Evolutionary conservation across 2,113 vertebrate genomes (phyloP).

Genomic region (Loxodonta africana): DNA sequence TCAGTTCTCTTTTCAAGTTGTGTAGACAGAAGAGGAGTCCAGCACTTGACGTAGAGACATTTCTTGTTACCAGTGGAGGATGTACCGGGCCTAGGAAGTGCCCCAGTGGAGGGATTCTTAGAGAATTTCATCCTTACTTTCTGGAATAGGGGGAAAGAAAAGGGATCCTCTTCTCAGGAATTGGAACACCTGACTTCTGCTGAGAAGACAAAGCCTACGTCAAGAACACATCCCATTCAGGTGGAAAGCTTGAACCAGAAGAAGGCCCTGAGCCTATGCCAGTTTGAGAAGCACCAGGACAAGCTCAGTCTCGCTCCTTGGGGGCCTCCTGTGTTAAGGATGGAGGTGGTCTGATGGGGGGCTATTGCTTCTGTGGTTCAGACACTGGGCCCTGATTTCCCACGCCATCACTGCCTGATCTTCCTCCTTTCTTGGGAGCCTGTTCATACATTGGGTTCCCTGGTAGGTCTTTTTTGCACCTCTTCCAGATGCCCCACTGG

Average conservation of each 20-base stretch:
- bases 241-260: background rate
- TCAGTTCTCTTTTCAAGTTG: background rate
- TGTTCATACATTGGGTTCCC: background rate
- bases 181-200: background rate
- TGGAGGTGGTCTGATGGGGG: background rate
- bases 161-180: background rate
- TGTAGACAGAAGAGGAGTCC: background rate
- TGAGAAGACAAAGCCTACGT: background rate
- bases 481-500: background rate
- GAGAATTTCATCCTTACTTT: background rate
- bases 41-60: background rate
- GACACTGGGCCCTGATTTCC: no score
- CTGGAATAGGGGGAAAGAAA: background rate
- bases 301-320: background rate
- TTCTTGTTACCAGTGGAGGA: background rate
- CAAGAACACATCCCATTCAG: background rate
- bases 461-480: background rate
- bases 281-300: background rate
- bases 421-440: background rate
- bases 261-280: background rate
- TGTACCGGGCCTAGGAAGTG: background rate
- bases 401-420: background rate
- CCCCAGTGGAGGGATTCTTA: background rate
- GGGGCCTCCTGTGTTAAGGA: background rate
- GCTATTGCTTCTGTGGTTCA: background rate